Evolutionary conservation across 2,797 vertebrate genomes (phyloP), one percentile per base, ranked within the genome.

Genomic region (Rhabdomys pumilio): DNA sequence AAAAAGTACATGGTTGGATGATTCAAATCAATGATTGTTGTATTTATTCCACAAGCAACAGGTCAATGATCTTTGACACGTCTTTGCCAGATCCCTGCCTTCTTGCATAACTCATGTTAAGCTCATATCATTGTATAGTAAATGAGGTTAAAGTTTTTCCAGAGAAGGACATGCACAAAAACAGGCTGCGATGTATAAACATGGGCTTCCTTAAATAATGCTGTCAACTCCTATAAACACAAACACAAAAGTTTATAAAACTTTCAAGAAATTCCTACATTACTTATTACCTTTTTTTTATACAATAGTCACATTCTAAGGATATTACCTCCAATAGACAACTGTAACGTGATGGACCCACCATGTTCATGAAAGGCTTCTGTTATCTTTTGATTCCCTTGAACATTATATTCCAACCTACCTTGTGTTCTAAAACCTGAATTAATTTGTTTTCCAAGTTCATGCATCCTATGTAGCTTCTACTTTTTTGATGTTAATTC

Each of bases 341-440:
- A 22, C 19, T 12, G 12, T 4, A 19, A 2, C 2, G 1, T 29
- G 19, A 61, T 6, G 2, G 1, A 17, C 8, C 0, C 8, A 5
- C 0, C 19, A 17, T 26, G 19, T 26, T n/a, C 15, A 8, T 0
- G 4, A 31, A 72, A 67, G 31, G 5, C 4, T 69, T 53, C 38
- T 38, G 6, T 13, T 4, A 72, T 31, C 11, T n/a, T n/a, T 77
- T 50, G 6, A 26, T 50, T 57, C 2, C 24, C 24, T 31, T 88
- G 41, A 79, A 22, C 6, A 1, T 11, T 63, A 90, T 87, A 73
- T 75, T 92, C 13, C 29, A 34, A 41, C 0, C 7, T 55, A 34
- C 19, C 82, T 80, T 69, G 12, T 12, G 14, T 82, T 90, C 22
- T n/a, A 26, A 11, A 61, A 29, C 63, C 17, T 83, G 63, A 85